Evolutionary conservation across 2,888 invertebrate genomes (phyloP), one percentile per base, ranked within the genome.

Genomic region (Drosophila monieri): DNA sequence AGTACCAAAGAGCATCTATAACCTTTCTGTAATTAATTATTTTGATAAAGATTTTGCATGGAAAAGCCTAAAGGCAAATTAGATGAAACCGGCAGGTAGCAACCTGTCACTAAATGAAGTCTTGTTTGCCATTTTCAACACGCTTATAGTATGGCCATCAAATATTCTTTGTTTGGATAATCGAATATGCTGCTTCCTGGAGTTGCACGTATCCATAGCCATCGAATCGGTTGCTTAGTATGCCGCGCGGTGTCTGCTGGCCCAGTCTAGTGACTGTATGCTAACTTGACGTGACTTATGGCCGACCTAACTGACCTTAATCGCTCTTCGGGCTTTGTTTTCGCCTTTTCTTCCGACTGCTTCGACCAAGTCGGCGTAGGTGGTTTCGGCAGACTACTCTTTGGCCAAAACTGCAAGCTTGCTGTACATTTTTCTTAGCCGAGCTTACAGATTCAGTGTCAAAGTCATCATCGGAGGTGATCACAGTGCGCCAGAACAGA

Each of bases 161-260:
- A 21, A 8, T 54, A 32, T 47, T 21, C 8, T 47, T 18, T 10
- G 21, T 30, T 44, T 27, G 2, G 15, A 6, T 3, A 23, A 23
- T 39, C 23, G 23, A 27, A 27, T 27, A 27, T 35, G 14, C 2
- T n/a, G 15, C 53, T 64, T 64, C 66, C 62, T 65, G 53, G 21
- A 37, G 35, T 44, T 52, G 35, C 35, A 62, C 25, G 15, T 62
- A 12, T 10, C 44, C 44, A 44, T 27, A 52, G 8, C 21, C 21
- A 52, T 52, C 35, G 52, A 30, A 21, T 37, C 2, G 46, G 58
- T 21, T 76, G 60, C 54, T 79, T 79, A 73, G 47, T 79, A 83
- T 83, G 70, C 67, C 23, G 9, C 9, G 32, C 51, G 47, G 48
- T 49, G 55, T 21, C 51, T 18, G 21, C 54, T 61, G 25, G 25